Conservation (phyloP, 2,797 vertebrate species). For the Sebastes wilsoni region DNA sequence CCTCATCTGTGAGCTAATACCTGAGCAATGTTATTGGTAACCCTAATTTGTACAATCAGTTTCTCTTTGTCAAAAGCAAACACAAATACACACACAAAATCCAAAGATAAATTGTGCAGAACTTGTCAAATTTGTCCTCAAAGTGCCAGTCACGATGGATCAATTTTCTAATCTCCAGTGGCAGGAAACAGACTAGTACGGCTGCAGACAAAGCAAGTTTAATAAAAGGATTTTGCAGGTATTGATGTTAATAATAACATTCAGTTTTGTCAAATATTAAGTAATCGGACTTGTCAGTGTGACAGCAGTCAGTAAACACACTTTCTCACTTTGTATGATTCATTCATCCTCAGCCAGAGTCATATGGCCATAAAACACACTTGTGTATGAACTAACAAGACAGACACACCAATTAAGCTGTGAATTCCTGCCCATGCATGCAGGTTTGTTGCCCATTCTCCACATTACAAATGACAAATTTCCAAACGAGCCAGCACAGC, state of each 20-base stretch:
- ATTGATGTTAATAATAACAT: constrained; percentile 1
- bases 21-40: background rate
- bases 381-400: background rate
- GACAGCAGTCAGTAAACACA: background rate
- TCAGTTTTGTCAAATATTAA: constrained; percentile 3
- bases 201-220: constrained; percentile 28
- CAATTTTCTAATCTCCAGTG: constrained; percentile 84
- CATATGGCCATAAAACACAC: constrained; percentile 53
- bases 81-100: constrained; percentile 3
- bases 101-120: constrained; percentile 69
- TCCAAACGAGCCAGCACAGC: constrained; percentile 32
- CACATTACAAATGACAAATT: constrained; percentile 34
- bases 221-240: constrained; percentile 1
- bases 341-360: constrained; percentile 71
- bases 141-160: constrained; percentile 87
- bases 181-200: constrained; percentile 34
- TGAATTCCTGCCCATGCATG: background rate
- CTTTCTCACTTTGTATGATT: constrained; percentile 70
- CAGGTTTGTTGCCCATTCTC: background rate
- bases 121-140: constrained; percentile 85
- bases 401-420: constrained; percentile 8
- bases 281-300: background rate
- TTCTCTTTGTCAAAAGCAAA: constrained; percentile 6
- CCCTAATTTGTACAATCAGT: background rate
- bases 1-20: background rate